These are phyloP conservation scores for Euplagia quadripunctaria DNA, from an alignment of 2,888 invertebrate species.

Conservation along the genomic window DNA sequence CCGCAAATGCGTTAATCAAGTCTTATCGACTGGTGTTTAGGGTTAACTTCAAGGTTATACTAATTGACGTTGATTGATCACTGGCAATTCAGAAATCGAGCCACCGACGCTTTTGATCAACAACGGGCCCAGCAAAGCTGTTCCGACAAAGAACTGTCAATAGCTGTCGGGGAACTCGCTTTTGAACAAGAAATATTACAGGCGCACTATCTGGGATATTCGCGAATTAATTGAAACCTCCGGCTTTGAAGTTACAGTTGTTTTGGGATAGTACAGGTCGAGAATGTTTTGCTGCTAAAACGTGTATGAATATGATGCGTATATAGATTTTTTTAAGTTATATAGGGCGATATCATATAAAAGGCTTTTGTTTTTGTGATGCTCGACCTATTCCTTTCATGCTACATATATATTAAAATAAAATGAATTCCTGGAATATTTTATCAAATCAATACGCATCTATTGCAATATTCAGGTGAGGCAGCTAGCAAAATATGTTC, in stretches of 20 bases:
- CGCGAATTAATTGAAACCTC: constrained; percentile 20
- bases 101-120: constrained; percentile 43
- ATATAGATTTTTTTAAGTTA: not conserved
- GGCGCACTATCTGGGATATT: constrained; percentile 9
- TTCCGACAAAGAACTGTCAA: constrained; percentile 49
- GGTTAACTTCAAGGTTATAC: constrained; percentile 36
- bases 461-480: constrained; percentile 20
- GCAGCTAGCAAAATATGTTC: constrained; percentile 27
- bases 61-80: constrained; percentile 53
- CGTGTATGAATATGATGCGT: constrained; percentile 27
- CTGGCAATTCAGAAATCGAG: constrained; percentile 36
- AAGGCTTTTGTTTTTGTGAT: too few relatives aligned
- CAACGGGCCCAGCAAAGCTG: constrained; percentile 26
- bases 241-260: constrained; percentile 13
- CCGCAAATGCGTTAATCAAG: constrained; percentile 28
- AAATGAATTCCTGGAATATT: too few relatives aligned
- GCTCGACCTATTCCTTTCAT: too few relatives aligned
- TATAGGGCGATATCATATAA: too few relatives aligned
- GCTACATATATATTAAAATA: too few relatives aligned
- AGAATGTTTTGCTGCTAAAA: constrained; percentile 20
- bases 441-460: not conserved
- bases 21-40: constrained; percentile 31
- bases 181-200: constrained; percentile 41
- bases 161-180: constrained; percentile 39
- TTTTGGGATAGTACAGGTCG: constrained; percentile 15